Conservation (phyloP, 2,888 invertebrate species). For the Halictus ligatus region DNA sequence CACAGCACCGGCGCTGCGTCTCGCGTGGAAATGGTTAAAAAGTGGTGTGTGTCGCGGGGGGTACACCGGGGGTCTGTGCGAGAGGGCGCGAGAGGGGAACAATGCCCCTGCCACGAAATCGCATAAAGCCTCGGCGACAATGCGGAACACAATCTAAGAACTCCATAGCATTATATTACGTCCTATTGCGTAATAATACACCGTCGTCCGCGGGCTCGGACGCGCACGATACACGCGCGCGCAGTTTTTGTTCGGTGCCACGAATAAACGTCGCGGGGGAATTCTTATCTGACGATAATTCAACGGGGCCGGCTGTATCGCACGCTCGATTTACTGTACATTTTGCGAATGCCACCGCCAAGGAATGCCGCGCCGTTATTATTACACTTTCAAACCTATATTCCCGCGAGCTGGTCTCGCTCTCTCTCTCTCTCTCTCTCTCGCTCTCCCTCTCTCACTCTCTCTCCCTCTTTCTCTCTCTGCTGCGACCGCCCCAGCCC, state of each 20-base stretch:
- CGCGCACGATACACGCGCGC: slow-evolving; percentile 37
- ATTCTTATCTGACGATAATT: slow-evolving; percentile 62
- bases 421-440: background rate
- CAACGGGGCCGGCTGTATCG: slow-evolving; percentile 51
- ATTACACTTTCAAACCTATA: slow-evolving; percentile 67
- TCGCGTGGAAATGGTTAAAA: slow-evolving; percentile 22
- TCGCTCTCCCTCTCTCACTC: background rate
- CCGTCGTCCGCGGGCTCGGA: slow-evolving; percentile 47
- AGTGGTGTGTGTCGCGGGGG: background rate
- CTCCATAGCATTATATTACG: slow-evolving; percentile 53
- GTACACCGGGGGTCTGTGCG: background rate
- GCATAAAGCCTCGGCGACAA: slow-evolving; percentile 52
- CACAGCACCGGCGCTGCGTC: background rate
- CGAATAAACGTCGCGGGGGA: slow-evolving; percentile 58
- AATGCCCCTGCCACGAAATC: slow-evolving; percentile 42
- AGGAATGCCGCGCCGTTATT: slow-evolving; percentile 65
- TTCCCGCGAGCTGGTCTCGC: slow-evolving; percentile 35
- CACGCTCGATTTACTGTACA: slow-evolving; percentile 61
- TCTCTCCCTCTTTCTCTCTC: background rate
- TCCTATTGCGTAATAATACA: slow-evolving; percentile 56
- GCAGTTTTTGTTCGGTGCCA: slow-evolving; percentile 52
- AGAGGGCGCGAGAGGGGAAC: slow-evolving; percentile 15
- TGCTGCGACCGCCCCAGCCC: slow-evolving; percentile 3
- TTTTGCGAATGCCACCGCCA: slow-evolving; percentile 55
- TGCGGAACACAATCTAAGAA: slow-evolving; percentile 59